Percentiles rank a stretch among this genome's conserved stretches.
These are phyloP conservation scores for Arizona elegans DNA, from an alignment of 2,113 vertebrate species.

Conservation along the genomic window DNA sequence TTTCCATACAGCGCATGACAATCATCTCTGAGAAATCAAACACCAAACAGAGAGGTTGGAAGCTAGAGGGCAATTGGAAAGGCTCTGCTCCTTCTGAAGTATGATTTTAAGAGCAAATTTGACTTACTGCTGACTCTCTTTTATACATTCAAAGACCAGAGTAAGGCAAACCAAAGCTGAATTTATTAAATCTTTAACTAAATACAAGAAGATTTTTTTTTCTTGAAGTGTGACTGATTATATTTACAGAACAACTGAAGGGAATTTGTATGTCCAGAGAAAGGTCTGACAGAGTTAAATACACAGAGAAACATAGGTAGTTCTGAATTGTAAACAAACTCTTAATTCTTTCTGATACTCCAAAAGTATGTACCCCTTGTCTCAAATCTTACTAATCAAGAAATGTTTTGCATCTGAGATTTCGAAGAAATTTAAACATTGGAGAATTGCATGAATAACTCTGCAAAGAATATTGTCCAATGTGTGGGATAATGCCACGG, in stretches of 20 bases:
- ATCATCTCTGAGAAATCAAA: conserved; percentile 14
- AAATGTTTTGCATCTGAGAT: not conserved
- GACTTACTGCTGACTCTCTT: not conserved
- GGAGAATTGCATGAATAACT: not conserved
- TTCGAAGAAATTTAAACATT: not conserved
- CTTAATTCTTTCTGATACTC: not conserved
- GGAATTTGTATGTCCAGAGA: not conserved
- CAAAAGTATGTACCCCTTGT: not conserved
- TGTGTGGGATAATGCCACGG: not conserved
- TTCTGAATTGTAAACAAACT: conserved; percentile 12
- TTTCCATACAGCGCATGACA: not conserved
- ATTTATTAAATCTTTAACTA: conserved; percentile 10
- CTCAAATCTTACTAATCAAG: not conserved
- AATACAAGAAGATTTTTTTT: conserved; percentile 14
- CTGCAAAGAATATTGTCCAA: not conserved
- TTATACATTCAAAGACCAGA: not conserved
- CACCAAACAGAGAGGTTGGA: not conserved
- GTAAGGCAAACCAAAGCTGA: not conserved
- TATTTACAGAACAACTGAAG: conserved; percentile 19
- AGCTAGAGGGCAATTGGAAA: conserved; percentile 13
- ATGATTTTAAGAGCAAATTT: conserved; percentile 2
- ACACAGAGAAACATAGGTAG: not conserved
- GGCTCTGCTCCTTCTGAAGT: not conserved
- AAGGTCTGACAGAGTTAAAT: not conserved
- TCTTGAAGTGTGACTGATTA: not conserved